Percentiles rank a stretch among this genome's conserved stretches.
Conservation (phyloP, 1,140 invertebrate species). For the Rhyzopertha dominica region DNA sequence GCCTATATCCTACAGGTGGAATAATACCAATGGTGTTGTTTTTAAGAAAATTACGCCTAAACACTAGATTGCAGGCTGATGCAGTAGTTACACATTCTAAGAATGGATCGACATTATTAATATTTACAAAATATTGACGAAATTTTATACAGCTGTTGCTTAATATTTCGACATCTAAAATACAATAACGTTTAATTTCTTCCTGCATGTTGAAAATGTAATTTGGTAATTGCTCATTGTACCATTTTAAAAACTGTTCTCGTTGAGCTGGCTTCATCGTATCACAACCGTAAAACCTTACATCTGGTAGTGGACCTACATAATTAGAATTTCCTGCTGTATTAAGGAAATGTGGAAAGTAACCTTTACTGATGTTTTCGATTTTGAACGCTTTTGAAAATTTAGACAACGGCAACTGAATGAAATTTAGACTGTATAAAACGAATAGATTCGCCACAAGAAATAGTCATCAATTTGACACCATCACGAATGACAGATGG, state of each 20-base stretch:
- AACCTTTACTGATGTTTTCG: slow-evolving; percentile 7
- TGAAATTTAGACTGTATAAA: slow-evolving; percentile 12
- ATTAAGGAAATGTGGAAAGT: slow-evolving; percentile 11
- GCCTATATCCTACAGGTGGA: slow-evolving; percentile 3
- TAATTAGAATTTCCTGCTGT: not conserved
- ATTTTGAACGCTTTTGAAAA: not conserved
- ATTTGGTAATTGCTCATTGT: slow-evolving; percentile 16
- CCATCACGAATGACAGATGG: not conserved
- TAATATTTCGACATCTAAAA: slow-evolving; percentile 4
- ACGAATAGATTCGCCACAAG: not conserved
- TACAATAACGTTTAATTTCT: no score
- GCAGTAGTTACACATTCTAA: slow-evolving; percentile 7
- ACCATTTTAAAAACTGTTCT: slow-evolving; percentile 20
- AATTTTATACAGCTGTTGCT: slow-evolving; percentile 4
- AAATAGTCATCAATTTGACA: slow-evolving; percentile 5
- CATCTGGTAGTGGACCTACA: slow-evolving; percentile 1
- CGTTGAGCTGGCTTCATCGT: slow-evolving; percentile 9
- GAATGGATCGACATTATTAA: slow-evolving; percentile 6
- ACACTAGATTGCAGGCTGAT: slow-evolving; percentile 6
- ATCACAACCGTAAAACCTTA: slow-evolving; percentile 12
- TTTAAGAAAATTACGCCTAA: slow-evolving; percentile 4
- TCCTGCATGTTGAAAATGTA: no score
- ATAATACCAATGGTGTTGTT: slow-evolving; percentile 2
- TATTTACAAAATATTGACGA: not conserved
- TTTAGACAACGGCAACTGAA: slow-evolving; percentile 12